These are phyloP conservation scores for Hirtodrosophila cameraria DNA, from an alignment of 2,888 invertebrate species.

Conservation along the genomic window DNA sequence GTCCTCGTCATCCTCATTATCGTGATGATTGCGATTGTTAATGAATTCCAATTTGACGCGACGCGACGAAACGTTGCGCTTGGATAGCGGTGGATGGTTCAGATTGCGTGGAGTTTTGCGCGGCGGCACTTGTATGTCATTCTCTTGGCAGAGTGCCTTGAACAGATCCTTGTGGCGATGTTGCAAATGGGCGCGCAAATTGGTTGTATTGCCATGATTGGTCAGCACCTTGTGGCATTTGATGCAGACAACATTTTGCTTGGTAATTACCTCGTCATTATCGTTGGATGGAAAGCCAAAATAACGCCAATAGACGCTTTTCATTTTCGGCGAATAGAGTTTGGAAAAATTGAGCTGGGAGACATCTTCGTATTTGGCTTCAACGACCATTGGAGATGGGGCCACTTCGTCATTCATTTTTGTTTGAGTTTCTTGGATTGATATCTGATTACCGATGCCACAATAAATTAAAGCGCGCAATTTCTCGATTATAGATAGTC, in stretches of 20 bases:
- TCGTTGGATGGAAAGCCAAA: constrained; percentile 84
- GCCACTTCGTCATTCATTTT: constrained; percentile 65
- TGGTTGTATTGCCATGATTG: constrained; percentile 84
- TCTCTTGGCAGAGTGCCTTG: constrained; percentile 74
- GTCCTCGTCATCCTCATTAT: constrained; percentile 65
- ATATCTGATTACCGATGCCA: constrained; percentile 65
- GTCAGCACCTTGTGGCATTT: constrained; percentile 81
- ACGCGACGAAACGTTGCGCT: constrained; percentile 46
- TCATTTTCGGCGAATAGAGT: constrained; percentile 83
- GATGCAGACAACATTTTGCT: constrained; percentile 82
- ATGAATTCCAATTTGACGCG: constrained; percentile 61
- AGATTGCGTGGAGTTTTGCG: constrained; percentile 71
- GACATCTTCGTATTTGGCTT: constrained; percentile 69
- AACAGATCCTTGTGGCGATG: constrained; percentile 82
- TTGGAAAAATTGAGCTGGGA: constrained; percentile 80
- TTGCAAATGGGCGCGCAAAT: constrained; percentile 82
- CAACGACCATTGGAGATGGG: constrained; percentile 58
- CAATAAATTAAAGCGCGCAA: constrained; percentile 71
- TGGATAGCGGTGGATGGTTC: constrained; percentile 56
- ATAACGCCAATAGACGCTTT: constrained; percentile 83
- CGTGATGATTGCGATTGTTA: constrained; percentile 51
- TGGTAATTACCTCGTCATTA: constrained; percentile 82
- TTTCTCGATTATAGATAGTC: constrained; percentile 80
- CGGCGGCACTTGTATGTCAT: constrained; percentile 81
- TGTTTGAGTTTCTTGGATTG: constrained; percentile 28